Evolutionary conservation across 2,888 invertebrate species (phyloP).

Genomic region (Clepsis dumicolana): DNA sequence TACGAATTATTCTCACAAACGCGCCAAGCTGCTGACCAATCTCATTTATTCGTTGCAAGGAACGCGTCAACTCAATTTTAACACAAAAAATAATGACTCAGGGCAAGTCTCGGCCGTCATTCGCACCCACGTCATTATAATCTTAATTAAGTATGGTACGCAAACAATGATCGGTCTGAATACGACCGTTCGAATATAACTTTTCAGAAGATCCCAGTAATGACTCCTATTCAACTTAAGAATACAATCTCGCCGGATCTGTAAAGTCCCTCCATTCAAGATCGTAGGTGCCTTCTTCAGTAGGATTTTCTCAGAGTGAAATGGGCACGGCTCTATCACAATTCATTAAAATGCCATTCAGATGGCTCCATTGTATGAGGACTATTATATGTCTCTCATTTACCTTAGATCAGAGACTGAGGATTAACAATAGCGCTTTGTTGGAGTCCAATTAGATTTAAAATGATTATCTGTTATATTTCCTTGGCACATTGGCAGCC

Average conservation of each 20-base stretch:
- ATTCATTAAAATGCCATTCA: constrained; percentile 80
- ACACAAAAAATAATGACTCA: neutral
- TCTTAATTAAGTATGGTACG: constrained; percentile 39
- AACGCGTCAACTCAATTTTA: constrained; percentile 10
- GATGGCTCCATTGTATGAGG: constrained; percentile 69
- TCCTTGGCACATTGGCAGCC: neutral
- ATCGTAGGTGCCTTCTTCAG: constrained; percentile 72
- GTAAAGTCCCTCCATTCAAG: constrained; percentile 72
- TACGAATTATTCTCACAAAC: neutral
- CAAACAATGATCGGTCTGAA: constrained; percentile 43
- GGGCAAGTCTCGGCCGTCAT: constrained; percentile 28
- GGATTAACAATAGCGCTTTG: constrained; percentile 43
- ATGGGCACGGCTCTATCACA: constrained; percentile 69
- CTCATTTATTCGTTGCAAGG: neutral
- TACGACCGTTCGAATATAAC: constrained; percentile 49
- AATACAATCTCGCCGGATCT: constrained; percentile 71
- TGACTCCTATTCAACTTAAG: constrained; percentile 73
- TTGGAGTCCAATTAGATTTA: constrained; percentile 30
- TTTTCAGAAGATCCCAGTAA: constrained; percentile 64
- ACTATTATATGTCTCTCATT: constrained; percentile 73
- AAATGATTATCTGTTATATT: constrained; percentile 25
- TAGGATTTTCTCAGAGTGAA: constrained; percentile 59
- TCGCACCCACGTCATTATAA: constrained; percentile 40
- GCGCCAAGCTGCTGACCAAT: neutral
- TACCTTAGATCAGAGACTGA: constrained; percentile 61